Evolutionary conservation across 2,888 invertebrate species (phyloP).

Genomic region (Branchellion lobata): DNA sequence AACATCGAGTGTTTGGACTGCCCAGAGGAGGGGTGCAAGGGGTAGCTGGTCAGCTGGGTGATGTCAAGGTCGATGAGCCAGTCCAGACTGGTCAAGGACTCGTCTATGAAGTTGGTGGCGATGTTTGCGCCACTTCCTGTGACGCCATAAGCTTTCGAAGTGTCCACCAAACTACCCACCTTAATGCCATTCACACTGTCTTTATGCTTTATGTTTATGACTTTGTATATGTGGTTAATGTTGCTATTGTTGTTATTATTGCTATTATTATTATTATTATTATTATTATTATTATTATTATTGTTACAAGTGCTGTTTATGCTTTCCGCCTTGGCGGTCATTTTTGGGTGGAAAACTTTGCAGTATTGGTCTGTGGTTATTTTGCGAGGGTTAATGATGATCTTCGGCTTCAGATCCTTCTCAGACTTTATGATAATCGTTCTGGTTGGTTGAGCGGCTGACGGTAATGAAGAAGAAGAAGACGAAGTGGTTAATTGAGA

Average conservation of each 20-base stretch:
- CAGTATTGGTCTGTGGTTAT: too few relatives aligned
- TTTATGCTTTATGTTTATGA: not conserved
- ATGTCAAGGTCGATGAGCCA: slow-evolving; percentile 44
- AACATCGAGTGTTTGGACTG: not conserved
- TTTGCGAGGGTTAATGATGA: not conserved
- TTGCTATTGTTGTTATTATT: not conserved
- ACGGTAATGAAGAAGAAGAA: too few relatives aligned
- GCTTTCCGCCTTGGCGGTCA: not conserved
- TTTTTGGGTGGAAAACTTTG: not conserved
- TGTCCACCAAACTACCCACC: not conserved
- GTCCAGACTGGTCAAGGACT: slow-evolving; percentile 39
- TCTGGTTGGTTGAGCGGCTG: not conserved
- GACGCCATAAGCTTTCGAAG: too few relatives aligned
- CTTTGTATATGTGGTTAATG: not conserved
- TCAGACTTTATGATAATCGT: not conserved
- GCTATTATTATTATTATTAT: slow-evolving; percentile 5
- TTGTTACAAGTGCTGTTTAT: not conserved
- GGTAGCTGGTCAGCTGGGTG: slow-evolving; percentile 20
- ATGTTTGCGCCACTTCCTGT: too few relatives aligned
- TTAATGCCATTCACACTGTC: not conserved
- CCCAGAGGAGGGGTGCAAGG: not conserved
- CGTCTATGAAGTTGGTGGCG: slow-evolving; percentile 37
- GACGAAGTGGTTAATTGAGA: too few relatives aligned
- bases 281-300: not conserved
- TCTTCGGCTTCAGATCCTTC: not conserved